A percentile compares a stretch with the other conserved stretches of the same genome.
Conservation (phyloP, 2,113 vertebrate species). For the Colius striatus region DNA sequence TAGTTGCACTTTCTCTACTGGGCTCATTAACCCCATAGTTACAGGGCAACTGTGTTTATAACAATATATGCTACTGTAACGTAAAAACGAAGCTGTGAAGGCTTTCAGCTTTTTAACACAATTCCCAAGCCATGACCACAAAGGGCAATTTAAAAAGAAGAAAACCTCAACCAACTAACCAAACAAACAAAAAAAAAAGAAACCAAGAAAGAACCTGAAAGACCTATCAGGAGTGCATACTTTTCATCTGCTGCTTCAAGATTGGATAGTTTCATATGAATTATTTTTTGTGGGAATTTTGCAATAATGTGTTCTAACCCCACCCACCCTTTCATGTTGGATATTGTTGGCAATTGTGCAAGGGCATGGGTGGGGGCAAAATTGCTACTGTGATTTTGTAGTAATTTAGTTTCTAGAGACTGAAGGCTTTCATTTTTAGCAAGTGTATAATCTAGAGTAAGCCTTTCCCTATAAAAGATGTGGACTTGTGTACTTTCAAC, state of each 20-base stretch:
- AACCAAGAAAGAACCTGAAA: neutral
- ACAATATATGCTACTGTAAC: neutral
- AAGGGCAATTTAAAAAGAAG: neutral
- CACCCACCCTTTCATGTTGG: slow-evolving; percentile 57
- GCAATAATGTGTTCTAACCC: slow-evolving; percentile 35
- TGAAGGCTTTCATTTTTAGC: neutral
- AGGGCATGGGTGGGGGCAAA: slow-evolving; percentile 26
- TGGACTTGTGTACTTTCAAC: neutral
- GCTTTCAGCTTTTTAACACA: neutral
- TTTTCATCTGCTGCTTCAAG: slow-evolving; percentile 28
- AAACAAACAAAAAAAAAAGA: neutral
- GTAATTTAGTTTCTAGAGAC: slow-evolving; percentile 37
- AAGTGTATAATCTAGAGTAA: neutral
- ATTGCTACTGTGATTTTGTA: slow-evolving; percentile 39
- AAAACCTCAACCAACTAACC: neutral
- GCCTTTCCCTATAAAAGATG: neutral
- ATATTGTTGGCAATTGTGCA: slow-evolving; percentile 36
- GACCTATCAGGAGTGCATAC: neutral
- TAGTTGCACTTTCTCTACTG: neutral
- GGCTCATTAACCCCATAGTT: neutral
- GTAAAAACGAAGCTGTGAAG: neutral
- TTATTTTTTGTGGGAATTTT: slow-evolving; percentile 57
- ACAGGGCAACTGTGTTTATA: neutral
- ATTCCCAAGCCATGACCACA: neutral
- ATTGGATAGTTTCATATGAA: slow-evolving; percentile 18